These are phyloP conservation scores for Perizoma affinitatum DNA, from an alignment of 2,888 invertebrate genomes.

Conservation along the genomic window DNA sequence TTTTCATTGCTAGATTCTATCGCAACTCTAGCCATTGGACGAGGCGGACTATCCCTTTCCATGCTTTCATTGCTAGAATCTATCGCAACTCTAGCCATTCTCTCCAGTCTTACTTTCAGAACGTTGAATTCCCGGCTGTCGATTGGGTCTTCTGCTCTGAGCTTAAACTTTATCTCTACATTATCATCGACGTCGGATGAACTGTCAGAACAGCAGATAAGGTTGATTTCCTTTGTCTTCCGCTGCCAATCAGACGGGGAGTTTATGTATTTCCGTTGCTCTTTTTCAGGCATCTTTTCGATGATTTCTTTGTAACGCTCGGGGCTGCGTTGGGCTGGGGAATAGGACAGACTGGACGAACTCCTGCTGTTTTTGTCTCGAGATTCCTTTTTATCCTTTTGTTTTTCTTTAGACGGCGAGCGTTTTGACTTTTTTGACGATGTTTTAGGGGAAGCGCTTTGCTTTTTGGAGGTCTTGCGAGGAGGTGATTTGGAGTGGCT, in stretches of 20 bases:
- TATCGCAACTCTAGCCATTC: constrained; percentile 61
- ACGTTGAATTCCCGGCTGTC: constrained; percentile 87
- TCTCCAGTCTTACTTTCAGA: constrained; percentile 87
- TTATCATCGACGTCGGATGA: constrained; percentile 62
- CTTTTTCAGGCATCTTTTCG: constrained; percentile 82
- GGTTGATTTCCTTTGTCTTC: constrained; percentile 62
- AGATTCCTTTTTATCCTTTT: constrained; percentile 49
- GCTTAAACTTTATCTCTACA: constrained; percentile 70
- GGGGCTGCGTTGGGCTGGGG: constrained; percentile 87
- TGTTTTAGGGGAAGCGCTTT: constrained; percentile 53
- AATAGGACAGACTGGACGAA: constrained; percentile 86
- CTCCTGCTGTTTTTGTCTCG: constrained; percentile 72
- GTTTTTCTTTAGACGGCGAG: constrained; percentile 48
- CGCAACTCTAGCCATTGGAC: constrained; percentile 66
- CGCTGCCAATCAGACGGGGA: constrained; percentile 69
- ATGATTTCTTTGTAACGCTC: constrained; percentile 88
- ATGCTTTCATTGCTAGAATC: neutral
- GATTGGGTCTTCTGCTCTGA: constrained; percentile 82
- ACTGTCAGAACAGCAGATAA: constrained; percentile 84
- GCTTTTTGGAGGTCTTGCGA: constrained; percentile 54
- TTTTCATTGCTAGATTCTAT: neutral
- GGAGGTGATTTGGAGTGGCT: constrained; percentile 62
- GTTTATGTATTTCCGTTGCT: constrained; percentile 78
- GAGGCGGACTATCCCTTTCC: neutral
- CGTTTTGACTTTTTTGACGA: constrained; percentile 53